Percentiles rank a stretch among this genome's conserved stretches.
Evolutionary conservation across 2,888 invertebrate species (phyloP).

Genomic region (Villa cingulata): DNA sequence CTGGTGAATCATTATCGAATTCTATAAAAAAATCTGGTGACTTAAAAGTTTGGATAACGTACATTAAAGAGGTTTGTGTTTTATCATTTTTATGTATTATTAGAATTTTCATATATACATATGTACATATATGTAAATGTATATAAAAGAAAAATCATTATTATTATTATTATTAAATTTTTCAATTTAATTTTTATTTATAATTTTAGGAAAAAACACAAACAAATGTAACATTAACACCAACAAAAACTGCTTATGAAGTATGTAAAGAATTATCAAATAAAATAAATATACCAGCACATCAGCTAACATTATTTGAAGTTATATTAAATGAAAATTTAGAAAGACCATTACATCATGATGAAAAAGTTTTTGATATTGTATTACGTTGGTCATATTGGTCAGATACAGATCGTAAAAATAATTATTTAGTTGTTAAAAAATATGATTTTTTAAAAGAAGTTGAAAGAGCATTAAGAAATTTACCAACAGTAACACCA

Average conservation of each 20-base stretch:
- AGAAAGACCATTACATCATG: slow-evolving; percentile 63
- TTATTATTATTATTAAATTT: too few relatives aligned
- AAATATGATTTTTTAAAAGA: slow-evolving; percentile 37
- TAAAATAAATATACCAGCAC: slow-evolving; percentile 49
- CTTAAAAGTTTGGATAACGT: slow-evolving; percentile 58
- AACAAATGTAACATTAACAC: slow-evolving; percentile 44
- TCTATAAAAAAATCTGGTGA: slow-evolving; percentile 60
- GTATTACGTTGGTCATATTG: slow-evolving; percentile 73
- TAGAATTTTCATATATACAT: too few relatives aligned
- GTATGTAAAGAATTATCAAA: slow-evolving; percentile 56
- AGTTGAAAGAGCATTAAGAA: slow-evolving; percentile 41
- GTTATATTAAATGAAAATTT: slow-evolving; percentile 60
- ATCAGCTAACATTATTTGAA: slow-evolving; percentile 65
- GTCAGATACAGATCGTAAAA: slow-evolving; percentile 72
- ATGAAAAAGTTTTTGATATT: slow-evolving; percentile 42
- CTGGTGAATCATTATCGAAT: slow-evolving; percentile 44
- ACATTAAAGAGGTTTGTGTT: not conserved
- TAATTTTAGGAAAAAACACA: slow-evolving; percentile 29
- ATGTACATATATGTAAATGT: too few relatives aligned
- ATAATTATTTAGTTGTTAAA: slow-evolving; percentile 61
- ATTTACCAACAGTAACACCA: slow-evolving; percentile 46
- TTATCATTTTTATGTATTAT: too few relatives aligned
- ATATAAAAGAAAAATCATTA: not conserved
- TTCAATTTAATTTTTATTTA: too few relatives aligned
- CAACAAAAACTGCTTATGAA: slow-evolving; percentile 62